A percentile compares a stretch with the other conserved stretches of the same genome.
Conservation (phyloP, 2,888 invertebrate genomes). For the Anodontia alba region DNA sequence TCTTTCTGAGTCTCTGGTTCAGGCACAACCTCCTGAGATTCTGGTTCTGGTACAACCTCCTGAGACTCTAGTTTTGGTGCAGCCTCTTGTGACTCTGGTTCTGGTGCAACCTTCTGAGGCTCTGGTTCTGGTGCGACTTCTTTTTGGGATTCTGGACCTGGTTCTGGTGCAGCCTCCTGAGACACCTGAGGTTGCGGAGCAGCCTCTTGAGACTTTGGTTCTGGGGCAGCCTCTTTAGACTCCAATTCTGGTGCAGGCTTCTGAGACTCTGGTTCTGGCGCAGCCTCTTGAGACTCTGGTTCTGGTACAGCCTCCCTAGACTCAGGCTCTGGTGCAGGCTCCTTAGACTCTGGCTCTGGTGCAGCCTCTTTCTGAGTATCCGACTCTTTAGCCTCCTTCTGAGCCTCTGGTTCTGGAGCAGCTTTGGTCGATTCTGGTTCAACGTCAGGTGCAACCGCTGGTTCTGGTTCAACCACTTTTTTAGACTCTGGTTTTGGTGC, state of each 20-base stretch:
- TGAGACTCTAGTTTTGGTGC: too few species aligned
- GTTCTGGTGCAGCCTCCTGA: conserved; percentile 1
- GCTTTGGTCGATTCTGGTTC: conserved; percentile 2
- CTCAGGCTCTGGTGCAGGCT: conserved; percentile 1
- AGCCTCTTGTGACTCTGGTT: neutral
- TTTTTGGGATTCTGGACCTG: too few species aligned
- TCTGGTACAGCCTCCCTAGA: neutral
- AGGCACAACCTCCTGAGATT: neutral
- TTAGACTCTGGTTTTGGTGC: conserved; percentile 1
- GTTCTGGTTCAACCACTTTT: neutral
- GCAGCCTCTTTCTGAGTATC: neutral
- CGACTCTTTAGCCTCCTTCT: neutral
- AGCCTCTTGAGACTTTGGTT: neutral
- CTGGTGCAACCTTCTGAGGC: neutral
- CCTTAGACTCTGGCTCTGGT: neutral
- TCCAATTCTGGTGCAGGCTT: neutral
- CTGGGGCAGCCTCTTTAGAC: neutral
- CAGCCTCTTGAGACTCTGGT: neutral
- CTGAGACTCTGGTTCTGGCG: conserved; percentile 3
- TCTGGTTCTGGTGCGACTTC: neutral
- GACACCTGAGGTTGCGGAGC: neutral
- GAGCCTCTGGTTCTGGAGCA: conserved; percentile 2
- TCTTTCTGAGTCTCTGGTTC: neutral
- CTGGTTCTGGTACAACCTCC: neutral
- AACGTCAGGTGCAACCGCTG: neutral